Evolutionary conservation across 2,888 invertebrate species (phyloP).

Genomic region (Anarsia innoxiella): DNA sequence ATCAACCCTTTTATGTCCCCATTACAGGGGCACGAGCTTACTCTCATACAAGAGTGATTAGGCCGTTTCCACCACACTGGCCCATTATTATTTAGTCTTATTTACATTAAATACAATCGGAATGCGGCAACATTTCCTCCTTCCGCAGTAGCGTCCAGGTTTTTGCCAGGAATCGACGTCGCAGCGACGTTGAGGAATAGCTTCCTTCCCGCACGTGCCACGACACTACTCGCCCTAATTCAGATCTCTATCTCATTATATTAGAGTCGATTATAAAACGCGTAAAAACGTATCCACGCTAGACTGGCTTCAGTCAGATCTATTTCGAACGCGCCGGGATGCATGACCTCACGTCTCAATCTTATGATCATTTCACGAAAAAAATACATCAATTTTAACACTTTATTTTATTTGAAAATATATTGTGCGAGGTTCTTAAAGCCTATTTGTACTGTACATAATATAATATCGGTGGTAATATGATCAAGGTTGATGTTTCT

Average conservation of each 20-base stretch:
- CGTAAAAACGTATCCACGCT: slow-evolving; percentile 23
- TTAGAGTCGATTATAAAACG: slow-evolving; percentile 26
- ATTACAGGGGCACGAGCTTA: too few relatives aligned
- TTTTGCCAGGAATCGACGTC: too few relatives aligned
- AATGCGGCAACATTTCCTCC: slow-evolving; percentile 12
- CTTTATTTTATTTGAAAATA: background rate
- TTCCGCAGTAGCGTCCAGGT: slow-evolving; percentile 14
- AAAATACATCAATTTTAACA: background rate
- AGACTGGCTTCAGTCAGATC: slow-evolving; percentile 46
- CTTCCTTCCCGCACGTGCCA: slow-evolving; percentile 36
- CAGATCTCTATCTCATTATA: slow-evolving; percentile 23
- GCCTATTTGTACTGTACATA: slow-evolving; percentile 46
- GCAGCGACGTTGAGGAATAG: slow-evolving; percentile 35
- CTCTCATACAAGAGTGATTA: too few relatives aligned
- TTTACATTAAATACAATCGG: too few relatives aligned
- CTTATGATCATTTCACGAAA: too few relatives aligned
- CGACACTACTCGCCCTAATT: slow-evolving; percentile 19
- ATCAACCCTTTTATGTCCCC: too few relatives aligned
- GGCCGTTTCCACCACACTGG: too few relatives aligned
- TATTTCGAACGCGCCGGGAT: slow-evolving; percentile 46
- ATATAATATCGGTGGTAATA: slow-evolving; percentile 28
- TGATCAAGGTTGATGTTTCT: slow-evolving; percentile 49
- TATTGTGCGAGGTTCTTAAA: slow-evolving; percentile 46
- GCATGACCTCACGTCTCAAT: slow-evolving; percentile 13
- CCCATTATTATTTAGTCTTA: too few relatives aligned